Evolutionary conservation across 2,797 vertebrate species (phyloP), one percentile per base, ranked within the genome.

Genomic region (Garrulus glandarius): DNA sequence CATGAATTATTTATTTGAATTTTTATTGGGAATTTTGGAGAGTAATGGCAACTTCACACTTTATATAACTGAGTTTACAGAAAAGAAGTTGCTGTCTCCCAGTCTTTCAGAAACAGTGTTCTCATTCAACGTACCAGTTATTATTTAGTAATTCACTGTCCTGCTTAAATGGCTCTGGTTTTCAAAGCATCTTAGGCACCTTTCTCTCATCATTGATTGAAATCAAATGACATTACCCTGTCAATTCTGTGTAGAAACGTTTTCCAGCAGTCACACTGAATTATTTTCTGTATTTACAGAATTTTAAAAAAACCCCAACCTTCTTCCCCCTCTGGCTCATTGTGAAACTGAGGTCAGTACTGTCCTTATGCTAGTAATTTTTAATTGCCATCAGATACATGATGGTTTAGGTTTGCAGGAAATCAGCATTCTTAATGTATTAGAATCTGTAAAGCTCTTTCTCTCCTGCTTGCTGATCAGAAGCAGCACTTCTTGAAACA

Each of bases 401-500:
- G 56, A 87, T 15, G 53, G 65, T 68, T 81, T 59, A 89, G 82
- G 92, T 61, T 52, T 76, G 30, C n/a, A 67, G 24, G 32, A 52
- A 95, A 87, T 88, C 37, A 59, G 72, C 71, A 76, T 94, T 44
- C 20, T 70, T 93, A 90, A 88, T 71, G 27, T 30, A 74, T 71
- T 85, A 78, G 63, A 91, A 75, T 64, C 68, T 89, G 67, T 60
- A 96, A 92, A 93, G 71, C 60, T 77, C 83, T 70, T 80, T 70
- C 46, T 36, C 49, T 79, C 57, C 94, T 47, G 52, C 70, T 92
- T 95, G 91, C 43, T 96, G 94, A 95, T 95, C 94, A 96, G 93
- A 78, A 95, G 65, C 67, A 91, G 52, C 36, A 87, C 60, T 85
- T 95, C 83, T 96, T 96, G 84, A 96, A 97, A 94, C 6, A 57